These are phyloP conservation scores for Myzus persicae DNA, from an alignment of 1,140 invertebrate species.

Conservation along the genomic window DNA sequence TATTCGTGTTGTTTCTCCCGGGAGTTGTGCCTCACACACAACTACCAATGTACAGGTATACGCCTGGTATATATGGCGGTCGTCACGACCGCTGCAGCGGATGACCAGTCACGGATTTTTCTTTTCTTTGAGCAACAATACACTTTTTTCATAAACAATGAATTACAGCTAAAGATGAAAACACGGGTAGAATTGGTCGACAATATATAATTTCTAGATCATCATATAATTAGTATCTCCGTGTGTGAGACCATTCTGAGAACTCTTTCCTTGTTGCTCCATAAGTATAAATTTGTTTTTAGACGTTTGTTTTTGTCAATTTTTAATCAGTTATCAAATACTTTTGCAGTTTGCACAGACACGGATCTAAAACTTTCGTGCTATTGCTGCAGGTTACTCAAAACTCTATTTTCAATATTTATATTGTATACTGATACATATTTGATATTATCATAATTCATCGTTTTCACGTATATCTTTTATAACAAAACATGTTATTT, in stretches of 20 bases:
- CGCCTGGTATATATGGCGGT: constrained; percentile 24
- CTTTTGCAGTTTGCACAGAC: neutral
- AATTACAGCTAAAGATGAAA: neutral
- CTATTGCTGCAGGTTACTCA: neutral
- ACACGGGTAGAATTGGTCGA: neutral
- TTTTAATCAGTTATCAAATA: neutral
- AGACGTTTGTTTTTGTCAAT: too few species aligned
- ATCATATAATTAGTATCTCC: neutral
- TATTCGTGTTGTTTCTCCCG: constrained; percentile 21
- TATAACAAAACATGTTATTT: too few species aligned
- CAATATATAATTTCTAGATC: neutral
- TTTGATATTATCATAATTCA: neutral
- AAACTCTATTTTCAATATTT: too few species aligned
- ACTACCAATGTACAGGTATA: neutral
- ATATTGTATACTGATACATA: neutral
- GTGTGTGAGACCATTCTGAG: neutral
- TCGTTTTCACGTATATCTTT: neutral
- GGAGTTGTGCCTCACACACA: neutral
- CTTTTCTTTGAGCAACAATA: constrained; percentile 20
- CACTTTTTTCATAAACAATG: neutral
- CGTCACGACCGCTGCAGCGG: constrained; percentile 38
- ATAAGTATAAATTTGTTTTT: neutral
- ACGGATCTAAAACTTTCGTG: neutral
- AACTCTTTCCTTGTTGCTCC: neutral
- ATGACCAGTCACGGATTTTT: constrained; percentile 53